Evolutionary conservation across 2,113 vertebrate species (phyloP).

Genomic region (Nesogale talazaci): DNA sequence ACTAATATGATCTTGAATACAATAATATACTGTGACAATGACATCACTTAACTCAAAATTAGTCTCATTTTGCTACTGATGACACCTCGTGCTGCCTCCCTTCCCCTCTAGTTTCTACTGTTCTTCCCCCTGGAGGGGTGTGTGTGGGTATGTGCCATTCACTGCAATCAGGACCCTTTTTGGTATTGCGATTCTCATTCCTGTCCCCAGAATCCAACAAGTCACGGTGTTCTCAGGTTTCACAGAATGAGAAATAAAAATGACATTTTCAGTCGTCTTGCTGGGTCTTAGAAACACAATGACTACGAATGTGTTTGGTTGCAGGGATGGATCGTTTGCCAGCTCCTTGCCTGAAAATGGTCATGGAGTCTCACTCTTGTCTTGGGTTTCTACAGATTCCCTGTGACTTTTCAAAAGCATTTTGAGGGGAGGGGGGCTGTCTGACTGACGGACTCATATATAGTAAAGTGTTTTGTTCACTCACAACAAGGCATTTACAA

Average conservation of each 20-base stretch:
- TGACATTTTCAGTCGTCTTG: background rate
- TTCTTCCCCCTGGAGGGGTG: no score
- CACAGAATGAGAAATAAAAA: background rate
- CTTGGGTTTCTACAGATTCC: background rate
- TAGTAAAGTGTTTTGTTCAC: background rate
- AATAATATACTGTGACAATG: background rate
- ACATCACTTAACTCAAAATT: background rate
- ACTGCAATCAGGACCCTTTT: no score
- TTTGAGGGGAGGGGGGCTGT: background rate
- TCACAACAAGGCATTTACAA: background rate
- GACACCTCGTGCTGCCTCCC: no score
- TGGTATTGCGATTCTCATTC: no score
- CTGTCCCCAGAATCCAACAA: no score
- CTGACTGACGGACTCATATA: no score
- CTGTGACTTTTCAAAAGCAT: background rate
- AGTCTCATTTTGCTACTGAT: conserved; percentile 24
- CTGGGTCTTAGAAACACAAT: background rate
- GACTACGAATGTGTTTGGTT: background rate
- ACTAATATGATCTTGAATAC: background rate
- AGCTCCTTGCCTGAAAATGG: background rate
- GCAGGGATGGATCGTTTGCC: background rate
- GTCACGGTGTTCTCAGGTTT: background rate
- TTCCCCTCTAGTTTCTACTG: no score
- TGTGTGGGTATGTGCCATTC: no score
- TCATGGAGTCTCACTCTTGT: background rate